Percentiles rank a stretch among this genome's conserved stretches.
These are phyloP conservation scores for Drosophila rellima DNA, from an alignment of 2,888 invertebrate species.

Conservation along the genomic window DNA sequence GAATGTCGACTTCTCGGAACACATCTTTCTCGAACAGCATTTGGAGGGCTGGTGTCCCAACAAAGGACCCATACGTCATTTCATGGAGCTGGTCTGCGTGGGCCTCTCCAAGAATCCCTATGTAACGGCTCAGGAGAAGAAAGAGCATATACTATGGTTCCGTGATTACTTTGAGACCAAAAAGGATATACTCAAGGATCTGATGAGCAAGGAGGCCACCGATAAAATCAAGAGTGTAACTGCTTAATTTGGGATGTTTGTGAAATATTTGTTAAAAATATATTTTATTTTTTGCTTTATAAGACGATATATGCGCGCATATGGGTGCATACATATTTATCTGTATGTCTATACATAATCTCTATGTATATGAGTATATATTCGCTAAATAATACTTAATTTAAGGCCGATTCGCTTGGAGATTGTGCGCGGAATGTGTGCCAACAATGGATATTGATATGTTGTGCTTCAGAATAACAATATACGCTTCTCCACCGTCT, in stretches of 20 bases:
- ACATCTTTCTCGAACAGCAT: conserved; percentile 95
- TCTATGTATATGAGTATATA: conserved; percentile 22
- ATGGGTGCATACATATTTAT: conserved; percentile 40
- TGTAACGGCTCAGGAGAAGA: conserved; percentile 94
- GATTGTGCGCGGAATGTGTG: conserved; percentile 71
- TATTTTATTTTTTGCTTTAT: conserved; percentile 59
- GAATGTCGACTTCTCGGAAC: conserved; percentile 94
- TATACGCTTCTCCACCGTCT: conserved; percentile 97
- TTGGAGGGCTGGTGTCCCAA: conserved; percentile 95
- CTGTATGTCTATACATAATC: conserved; percentile 34
- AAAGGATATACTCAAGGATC: conserved; percentile 88
- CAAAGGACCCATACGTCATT: conserved; percentile 96
- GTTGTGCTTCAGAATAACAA: conserved; percentile 90
- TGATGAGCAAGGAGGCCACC: conserved; percentile 70
- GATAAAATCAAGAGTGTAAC: conserved; percentile 51
- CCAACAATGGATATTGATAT: conserved; percentile 19
- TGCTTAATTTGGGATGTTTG: conserved; percentile 45
- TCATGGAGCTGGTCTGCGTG: conserved; percentile 98
- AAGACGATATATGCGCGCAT: conserved; percentile 53
- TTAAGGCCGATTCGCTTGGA: conserved; percentile 52
- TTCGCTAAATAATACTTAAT: conserved; percentile 63
- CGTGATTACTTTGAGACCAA: conserved; percentile 95
- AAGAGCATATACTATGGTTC: conserved; percentile 96
- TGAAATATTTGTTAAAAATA: conserved; percentile 71
- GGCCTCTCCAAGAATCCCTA: conserved; percentile 98